phyloP scores from a whole-genome alignment of 2,797 vertebrate species.

The Scarus forsteni region DNA sequence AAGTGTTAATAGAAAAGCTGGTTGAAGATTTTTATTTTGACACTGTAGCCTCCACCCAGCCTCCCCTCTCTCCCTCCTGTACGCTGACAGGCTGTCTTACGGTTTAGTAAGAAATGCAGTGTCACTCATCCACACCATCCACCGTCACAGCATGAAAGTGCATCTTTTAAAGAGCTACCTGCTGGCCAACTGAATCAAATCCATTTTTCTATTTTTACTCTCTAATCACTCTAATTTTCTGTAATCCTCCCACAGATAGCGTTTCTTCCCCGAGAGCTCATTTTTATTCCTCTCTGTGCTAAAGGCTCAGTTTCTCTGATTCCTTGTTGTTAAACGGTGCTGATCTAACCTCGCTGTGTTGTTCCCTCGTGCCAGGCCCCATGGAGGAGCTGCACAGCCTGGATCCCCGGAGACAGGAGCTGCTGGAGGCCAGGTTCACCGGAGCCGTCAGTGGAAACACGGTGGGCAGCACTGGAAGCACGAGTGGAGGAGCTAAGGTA shows the following conservation, averaged over 20 bases:
- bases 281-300: constrained; percentile 32
- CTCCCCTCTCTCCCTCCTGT: constrained; percentile 26
- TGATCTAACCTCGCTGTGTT: constrained; percentile 15
- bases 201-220: constrained; percentile 59
- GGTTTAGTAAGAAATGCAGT: constrained; percentile 46
- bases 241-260: constrained; percentile 45
- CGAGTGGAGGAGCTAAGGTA: constrained; percentile 97
- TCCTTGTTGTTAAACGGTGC: background rate
- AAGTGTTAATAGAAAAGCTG: constrained; percentile 14
- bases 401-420: constrained; percentile 98
- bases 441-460: constrained; percentile 97
- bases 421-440: constrained; percentile 97
- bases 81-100: constrained; percentile 43
- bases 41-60: constrained; percentile 4
- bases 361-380: constrained; percentile 81
- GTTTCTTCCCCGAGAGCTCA: constrained; percentile 11
- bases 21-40: constrained; percentile 28
- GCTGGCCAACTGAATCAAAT: constrained; percentile 36
- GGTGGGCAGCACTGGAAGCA: constrained; percentile 95
- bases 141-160: constrained; percentile 19
- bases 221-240: constrained; percentile 49
- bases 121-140: constrained; percentile 42
- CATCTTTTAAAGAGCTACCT: constrained; percentile 44
- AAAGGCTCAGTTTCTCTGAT: background rate
- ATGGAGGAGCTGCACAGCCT: constrained; percentile 99